These are phyloP conservation scores for Psilopsiagon aymara DNA, from an alignment of 2,113 vertebrate species.

Conservation along the genomic window DNA sequence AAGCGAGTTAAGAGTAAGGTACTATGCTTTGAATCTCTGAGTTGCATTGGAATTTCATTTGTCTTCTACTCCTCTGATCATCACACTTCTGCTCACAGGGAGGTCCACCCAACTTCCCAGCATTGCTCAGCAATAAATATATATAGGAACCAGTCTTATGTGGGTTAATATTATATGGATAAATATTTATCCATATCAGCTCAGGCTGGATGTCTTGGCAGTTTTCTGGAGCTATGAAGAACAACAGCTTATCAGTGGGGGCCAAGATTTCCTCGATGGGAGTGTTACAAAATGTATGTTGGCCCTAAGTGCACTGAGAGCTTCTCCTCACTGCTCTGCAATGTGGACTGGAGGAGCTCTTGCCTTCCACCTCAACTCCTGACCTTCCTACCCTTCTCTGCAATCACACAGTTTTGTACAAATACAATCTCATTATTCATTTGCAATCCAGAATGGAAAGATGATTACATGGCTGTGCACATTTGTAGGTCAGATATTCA, in stretches of 20 bases:
- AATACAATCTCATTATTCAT: not conserved
- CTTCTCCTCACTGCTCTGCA: not conserved
- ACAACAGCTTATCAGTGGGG: not conserved
- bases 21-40: not conserved
- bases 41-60: not conserved
- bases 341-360: not conserved
- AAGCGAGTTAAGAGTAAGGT: not conserved
- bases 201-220: not conserved
- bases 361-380: not conserved
- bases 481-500: not conserved
- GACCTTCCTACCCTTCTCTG: not conserved
- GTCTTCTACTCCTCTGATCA: not conserved
- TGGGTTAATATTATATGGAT: not conserved
- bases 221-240: not conserved
- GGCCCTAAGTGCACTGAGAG: not conserved
- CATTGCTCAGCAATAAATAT: not conserved
- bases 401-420: not conserved
- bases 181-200: not conserved
- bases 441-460: not conserved
- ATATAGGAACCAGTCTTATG: not conserved
- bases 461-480: not conserved
- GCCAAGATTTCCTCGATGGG: not conserved
- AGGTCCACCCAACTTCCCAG: not conserved
- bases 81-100: not conserved
- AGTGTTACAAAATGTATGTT: not conserved